Base-by-base conservation (phyloP, 2,888 invertebrate genomes). In the Zaprionus obscuricornis region DNA sequence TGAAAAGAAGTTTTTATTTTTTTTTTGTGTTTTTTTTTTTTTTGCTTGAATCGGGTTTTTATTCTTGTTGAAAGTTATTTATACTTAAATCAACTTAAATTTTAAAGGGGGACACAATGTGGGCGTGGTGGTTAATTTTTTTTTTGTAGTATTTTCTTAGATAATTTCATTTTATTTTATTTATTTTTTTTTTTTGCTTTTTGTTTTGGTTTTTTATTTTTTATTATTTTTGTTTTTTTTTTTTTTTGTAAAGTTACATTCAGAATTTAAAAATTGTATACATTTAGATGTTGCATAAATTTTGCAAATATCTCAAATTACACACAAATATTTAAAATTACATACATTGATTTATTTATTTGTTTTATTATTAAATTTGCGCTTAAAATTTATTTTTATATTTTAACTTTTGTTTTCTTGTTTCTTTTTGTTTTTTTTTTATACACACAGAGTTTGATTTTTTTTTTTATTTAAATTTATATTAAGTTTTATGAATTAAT, bases 241-340 rank as follows among this genome's bases (percentile, higher is more conserved):
- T n/a, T n/a, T n/a, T 43, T 26, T 56, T 63, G 66, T 73, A 57
- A 65, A 72, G 74, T 68, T 74, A 78, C 78, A 78, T 82, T 79
- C 78, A 79, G 78, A 79, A 71, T 79, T 79, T 79, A 71, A 85
- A 77, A 79, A 74, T 85, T 85, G 85, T 79, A 64, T 79, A 79
- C 82, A 85, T 65, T 82, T 74, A 85, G 82, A 85, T 69, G 42
- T 84, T 24, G 59, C 72, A 45, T 54, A 74, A 64, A 77, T 60
- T n/a, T 74, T 77, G 45, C 57, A n/a, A n/a, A 55, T 58, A 66
- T 63, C 58, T 71, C 68, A 78, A n/a, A 75, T 77, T 66, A 75
- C 76, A 72, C 62, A 58, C 64, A 75, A n/a, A n/a, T 63, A 81
- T 77, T 56, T 58, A 77, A 77, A 66, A 69, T 79, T 81, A 81